Percentiles rank a stretch among this genome's conserved stretches.
phyloP scores from a whole-genome alignment of 2,888 invertebrate species.

The Apotomis betuletana region DNA sequence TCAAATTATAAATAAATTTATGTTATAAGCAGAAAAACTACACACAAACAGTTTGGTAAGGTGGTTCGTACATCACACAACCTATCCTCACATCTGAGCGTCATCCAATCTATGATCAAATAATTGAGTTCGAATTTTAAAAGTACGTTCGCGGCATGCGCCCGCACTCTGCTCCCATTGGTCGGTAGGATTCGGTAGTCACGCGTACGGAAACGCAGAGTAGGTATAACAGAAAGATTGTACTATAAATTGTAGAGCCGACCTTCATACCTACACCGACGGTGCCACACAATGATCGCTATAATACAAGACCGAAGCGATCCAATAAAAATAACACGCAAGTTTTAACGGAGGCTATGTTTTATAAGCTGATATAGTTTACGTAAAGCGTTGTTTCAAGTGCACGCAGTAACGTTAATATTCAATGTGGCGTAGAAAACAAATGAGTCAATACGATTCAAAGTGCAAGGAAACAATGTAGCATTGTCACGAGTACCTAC shows the following conservation, averaged over 20 bases:
- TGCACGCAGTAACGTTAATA: conserved; percentile 24
- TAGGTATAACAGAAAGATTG: conserved; percentile 46
- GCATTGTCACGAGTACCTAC: conserved; percentile 3
- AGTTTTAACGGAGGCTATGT: conserved; percentile 6
- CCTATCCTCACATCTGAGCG: conserved; percentile 40
- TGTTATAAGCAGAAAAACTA: neutral
- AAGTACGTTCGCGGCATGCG: conserved; percentile 39
- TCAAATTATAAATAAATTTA: neutral
- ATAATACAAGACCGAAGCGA: conserved; percentile 24
- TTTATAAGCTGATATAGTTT: neutral
- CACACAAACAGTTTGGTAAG: conserved; percentile 23
- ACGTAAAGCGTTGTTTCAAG: conserved; percentile 5
- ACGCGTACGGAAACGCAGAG: conserved; percentile 44
- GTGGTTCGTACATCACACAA: conserved; percentile 30
- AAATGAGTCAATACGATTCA: conserved; percentile 21
- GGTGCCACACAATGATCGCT: conserved; percentile 33
- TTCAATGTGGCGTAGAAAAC: conserved; percentile 35
- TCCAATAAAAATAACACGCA: conserved; percentile 36
- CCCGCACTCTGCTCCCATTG: conserved; percentile 35
- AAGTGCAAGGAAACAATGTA: conserved; percentile 30
- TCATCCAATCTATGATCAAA: conserved; percentile 39
- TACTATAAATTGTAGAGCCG: conserved; percentile 49
- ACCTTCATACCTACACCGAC: conserved; percentile 46
- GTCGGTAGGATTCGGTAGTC: conserved; percentile 36
- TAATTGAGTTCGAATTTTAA: conserved; percentile 40